Conservation (phyloP, 2,888 invertebrate genomes). For the Ryuthela nishihirai region DNA sequence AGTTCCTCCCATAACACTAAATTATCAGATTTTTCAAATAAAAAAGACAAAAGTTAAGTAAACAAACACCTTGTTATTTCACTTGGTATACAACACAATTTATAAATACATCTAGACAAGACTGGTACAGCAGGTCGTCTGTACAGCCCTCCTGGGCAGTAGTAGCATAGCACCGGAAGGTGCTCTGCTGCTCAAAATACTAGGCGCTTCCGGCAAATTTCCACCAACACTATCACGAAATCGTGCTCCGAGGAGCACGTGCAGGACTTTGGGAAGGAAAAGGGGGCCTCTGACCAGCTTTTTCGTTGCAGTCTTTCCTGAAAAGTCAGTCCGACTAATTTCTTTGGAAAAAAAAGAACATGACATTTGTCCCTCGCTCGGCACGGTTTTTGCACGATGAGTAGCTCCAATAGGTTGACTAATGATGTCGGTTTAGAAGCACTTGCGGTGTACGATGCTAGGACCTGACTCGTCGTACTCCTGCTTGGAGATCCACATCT, state of each 20-base stretch:
- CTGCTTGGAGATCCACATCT: conserved; percentile 96
- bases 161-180: no score
- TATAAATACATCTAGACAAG: conserved; percentile 40
- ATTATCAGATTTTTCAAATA: background rate
- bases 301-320: no score
- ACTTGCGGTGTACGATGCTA: conserved; percentile 93
- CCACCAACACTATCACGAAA: conserved; percentile 16
- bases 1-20: no score
- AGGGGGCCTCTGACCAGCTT: no score
- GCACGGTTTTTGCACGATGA: no score
- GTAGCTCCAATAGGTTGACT: no score
- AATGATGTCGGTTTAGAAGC: conserved; percentile 81
- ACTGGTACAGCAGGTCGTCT: conserved; percentile 32
- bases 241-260: no score
- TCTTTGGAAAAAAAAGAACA: conserved; percentile 27
- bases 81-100: conserved; percentile 39
- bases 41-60: background rate
- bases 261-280: no score
- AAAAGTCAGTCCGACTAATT: conserved; percentile 11
- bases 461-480: conserved; percentile 96
- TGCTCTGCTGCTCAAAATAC: no score
- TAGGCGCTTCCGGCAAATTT: no score
- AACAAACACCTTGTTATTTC: conserved; percentile 33
- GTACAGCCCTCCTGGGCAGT: conserved; percentile 14
- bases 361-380: no score